Conservation (phyloP, 2,113 vertebrate species). For the Mesoclemmys tuberculata region DNA sequence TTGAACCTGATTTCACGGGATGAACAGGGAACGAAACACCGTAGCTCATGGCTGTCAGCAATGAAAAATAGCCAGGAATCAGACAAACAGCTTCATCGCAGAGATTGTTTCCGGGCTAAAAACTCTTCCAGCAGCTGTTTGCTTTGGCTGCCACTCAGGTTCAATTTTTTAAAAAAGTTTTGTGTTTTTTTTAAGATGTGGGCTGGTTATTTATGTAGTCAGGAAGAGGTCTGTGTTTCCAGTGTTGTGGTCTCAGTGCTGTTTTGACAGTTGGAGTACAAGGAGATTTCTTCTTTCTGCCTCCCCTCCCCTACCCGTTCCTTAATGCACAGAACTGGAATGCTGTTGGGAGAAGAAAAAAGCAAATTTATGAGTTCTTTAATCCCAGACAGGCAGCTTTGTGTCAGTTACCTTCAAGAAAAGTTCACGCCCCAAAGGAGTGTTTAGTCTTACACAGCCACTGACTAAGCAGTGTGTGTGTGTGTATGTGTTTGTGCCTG, state of each 20-base stretch:
- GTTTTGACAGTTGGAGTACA: constrained; percentile 82
- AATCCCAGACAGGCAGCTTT: constrained; percentile 77
- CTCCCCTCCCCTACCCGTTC: constrained; percentile 28
- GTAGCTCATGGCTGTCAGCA: constrained; percentile 78
- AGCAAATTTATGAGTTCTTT: constrained; percentile 69
- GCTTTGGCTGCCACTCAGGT: constrained; percentile 79
- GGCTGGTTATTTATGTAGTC: constrained; percentile 82
- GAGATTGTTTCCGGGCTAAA: constrained; percentile 87
- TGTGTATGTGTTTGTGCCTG: constrained; percentile 72
- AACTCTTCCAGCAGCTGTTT: constrained; percentile 87
- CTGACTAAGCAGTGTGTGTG: constrained; percentile 72
- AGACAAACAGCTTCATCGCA: constrained; percentile 86
- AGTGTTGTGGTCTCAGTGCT: constrained; percentile 76
- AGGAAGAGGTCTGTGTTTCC: constrained; percentile 82
- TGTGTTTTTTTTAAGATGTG: constrained; percentile 75
- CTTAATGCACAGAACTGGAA: constrained; percentile 69
- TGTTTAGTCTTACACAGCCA: constrained; percentile 84
- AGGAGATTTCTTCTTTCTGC: constrained; percentile 60
- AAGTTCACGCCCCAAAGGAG: constrained; percentile 87
- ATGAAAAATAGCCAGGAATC: constrained; percentile 85
- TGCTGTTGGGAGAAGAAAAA: constrained; percentile 68
- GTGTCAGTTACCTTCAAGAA: constrained; percentile 83
- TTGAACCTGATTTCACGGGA: constrained; percentile 79
- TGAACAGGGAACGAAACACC: constrained; percentile 62
- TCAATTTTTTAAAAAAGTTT: constrained; percentile 25